A percentile compares a stretch with the other conserved stretches of the same genome.
Evolutionary conservation across 2,113 vertebrate genomes (phyloP).

Genomic region (Phalacrocorax brasilianus): DNA sequence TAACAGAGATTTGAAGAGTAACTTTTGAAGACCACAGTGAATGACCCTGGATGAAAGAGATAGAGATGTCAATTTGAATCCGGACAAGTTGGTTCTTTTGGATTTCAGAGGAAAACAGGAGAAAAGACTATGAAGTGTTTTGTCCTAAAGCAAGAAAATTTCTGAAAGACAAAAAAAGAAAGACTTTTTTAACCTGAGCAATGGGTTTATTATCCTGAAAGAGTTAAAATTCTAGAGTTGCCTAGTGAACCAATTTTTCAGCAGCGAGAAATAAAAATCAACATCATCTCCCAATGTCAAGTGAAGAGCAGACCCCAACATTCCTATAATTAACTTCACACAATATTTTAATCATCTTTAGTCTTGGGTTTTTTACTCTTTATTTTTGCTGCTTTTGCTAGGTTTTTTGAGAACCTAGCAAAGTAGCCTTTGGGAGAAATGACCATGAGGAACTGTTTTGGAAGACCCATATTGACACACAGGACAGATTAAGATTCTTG

Average conservation of each 20-base stretch:
- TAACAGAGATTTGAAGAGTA: neutral
- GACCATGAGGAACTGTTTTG: neutral
- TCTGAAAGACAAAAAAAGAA: neutral
- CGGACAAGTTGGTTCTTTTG: neutral
- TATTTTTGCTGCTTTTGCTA: neutral
- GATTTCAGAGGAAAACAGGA: neutral
- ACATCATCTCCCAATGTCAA: neutral
- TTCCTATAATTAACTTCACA: neutral
- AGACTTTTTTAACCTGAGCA: neutral
- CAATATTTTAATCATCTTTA: neutral
- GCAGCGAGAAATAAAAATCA: neutral
- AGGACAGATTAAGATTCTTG: neutral
- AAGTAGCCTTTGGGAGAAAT: neutral
- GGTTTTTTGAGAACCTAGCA: too few species aligned
- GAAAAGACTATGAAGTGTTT: neutral
- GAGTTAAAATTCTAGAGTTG: neutral
- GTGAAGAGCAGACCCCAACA: neutral
- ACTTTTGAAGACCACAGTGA: neutral
- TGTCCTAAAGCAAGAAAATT: neutral
- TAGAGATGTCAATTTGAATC: neutral
- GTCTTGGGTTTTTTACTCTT: rapidly evolving
- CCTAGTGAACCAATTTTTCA: neutral
- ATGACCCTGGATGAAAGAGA: rapidly evolving
- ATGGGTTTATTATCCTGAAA: neutral
- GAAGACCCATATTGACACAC: neutral